Conservation (phyloP, 2,888 invertebrate species). For the Metallyticus violacea region DNA sequence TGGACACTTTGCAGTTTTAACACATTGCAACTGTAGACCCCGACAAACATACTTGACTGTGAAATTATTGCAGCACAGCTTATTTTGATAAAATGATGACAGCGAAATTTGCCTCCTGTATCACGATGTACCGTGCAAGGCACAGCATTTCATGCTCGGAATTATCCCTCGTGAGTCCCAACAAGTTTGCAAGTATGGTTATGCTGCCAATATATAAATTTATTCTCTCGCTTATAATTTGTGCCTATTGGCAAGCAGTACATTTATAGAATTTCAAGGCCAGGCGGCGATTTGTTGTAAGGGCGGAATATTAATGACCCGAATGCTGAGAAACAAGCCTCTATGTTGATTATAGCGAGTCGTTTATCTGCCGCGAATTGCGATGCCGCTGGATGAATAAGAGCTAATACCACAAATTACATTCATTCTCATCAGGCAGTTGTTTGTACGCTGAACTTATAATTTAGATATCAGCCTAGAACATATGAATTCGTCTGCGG, state of each 20-base stretch:
- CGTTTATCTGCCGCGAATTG: neutral
- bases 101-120: neutral
- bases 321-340: neutral
- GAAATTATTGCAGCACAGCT: neutral
- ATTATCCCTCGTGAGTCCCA: neutral
- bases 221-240: neutral
- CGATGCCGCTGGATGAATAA: neutral
- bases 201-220: neutral
- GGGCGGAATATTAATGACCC: slow-evolving; percentile 2
- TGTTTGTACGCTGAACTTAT: neutral
- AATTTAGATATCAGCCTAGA: neutral
- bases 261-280: neutral
- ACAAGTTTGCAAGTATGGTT: neutral
- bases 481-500: neutral
- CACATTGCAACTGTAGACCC: neutral
- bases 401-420: neutral
- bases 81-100: neutral
- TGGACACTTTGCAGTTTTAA: no score
- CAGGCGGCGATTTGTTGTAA: neutral
- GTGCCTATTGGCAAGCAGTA: slow-evolving; percentile 7
- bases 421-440: neutral
- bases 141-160: no score
- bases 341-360: neutral
- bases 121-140: neutral
- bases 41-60: neutral